A percentile compares a stretch with the other conserved stretches of the same genome.
phyloP scores from a whole-genome alignment of 2,113 vertebrate species.

The Chaenocephalus aceratus region DNA sequence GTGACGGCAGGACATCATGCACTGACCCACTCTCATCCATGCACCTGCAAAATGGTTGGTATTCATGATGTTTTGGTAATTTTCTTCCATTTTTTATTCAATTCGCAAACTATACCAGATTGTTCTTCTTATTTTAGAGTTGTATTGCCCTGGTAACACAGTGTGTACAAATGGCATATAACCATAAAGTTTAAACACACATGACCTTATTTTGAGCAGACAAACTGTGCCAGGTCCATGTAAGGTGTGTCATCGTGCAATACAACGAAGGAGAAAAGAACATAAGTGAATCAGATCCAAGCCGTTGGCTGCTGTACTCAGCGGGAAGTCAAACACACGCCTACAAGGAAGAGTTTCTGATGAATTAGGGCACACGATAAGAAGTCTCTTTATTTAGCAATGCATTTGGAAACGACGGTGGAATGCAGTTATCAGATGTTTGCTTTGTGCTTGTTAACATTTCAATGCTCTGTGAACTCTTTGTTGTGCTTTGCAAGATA shows the following conservation, averaged over 20 bases:
- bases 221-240: constrained; percentile 59
- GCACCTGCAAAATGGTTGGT: not conserved
- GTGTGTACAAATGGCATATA: not conserved
- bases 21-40: not conserved
- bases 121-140: constrained; percentile 1
- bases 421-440: constrained; percentile 62
- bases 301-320: constrained; percentile 44
- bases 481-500: constrained; percentile 15
- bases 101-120: not conserved
- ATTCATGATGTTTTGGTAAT: not conserved
- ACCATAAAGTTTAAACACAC: constrained; percentile 26
- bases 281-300: constrained; percentile 52
- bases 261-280: constrained; percentile 66
- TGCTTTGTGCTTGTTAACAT: constrained; percentile 47
- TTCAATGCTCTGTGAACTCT: not conserved
- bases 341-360: constrained; percentile 61
- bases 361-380: constrained; percentile 51
- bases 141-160: not conserved
- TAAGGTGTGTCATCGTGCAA: constrained; percentile 70
- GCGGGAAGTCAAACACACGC: constrained; percentile 62
- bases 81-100: not conserved
- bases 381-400: constrained; percentile 50
- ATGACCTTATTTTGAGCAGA: constrained; percentile 66
- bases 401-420: constrained; percentile 51
- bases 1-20: constrained; percentile 30